Percentiles rank a stretch among this genome's conserved stretches.
These are phyloP conservation scores for Microdon myrmicae DNA, from an alignment of 2,888 invertebrate species.

Conservation along the genomic window DNA sequence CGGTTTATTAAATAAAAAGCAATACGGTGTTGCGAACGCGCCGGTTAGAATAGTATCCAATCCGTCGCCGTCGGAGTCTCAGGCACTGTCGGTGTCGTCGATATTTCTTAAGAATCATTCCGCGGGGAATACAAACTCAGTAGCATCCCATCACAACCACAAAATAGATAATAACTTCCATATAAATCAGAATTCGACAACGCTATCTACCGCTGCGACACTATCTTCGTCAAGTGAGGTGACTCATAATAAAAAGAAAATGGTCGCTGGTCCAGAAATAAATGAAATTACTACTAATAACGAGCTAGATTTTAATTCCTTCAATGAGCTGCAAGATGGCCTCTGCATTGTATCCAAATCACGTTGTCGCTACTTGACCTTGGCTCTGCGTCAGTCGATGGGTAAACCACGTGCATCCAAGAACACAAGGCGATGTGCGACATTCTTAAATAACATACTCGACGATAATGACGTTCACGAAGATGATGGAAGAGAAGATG, in stretches of 20 bases:
- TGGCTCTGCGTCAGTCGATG: slow-evolving; percentile 81
- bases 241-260: slow-evolving; percentile 63
- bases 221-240: too few species aligned
- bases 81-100: too few species aligned
- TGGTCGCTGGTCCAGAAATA: slow-evolving; percentile 69
- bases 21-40: too few species aligned
- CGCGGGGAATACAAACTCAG: too few species aligned
- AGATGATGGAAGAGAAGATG: slow-evolving; percentile 59
- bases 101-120: too few species aligned
- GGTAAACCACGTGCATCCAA: slow-evolving; percentile 75
- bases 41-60: too few species aligned
- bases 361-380: slow-evolving; percentile 85
- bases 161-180: too few species aligned
- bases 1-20: too few species aligned
- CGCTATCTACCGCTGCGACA: too few species aligned
- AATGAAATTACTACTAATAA: slow-evolving; percentile 59
- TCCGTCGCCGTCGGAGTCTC: too few species aligned
- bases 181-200: too few species aligned
- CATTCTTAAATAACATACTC: slow-evolving; percentile 85
- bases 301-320: slow-evolving; percentile 67
- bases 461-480: slow-evolving; percentile 72
- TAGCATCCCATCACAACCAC: too few species aligned
- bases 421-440: slow-evolving; percentile 77
- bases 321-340: slow-evolving; percentile 87
- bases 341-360: slow-evolving; percentile 91